Base-by-base conservation (phyloP, 2,113 vertebrate species). In the Sarotherodon lohbergeri region DNA sequence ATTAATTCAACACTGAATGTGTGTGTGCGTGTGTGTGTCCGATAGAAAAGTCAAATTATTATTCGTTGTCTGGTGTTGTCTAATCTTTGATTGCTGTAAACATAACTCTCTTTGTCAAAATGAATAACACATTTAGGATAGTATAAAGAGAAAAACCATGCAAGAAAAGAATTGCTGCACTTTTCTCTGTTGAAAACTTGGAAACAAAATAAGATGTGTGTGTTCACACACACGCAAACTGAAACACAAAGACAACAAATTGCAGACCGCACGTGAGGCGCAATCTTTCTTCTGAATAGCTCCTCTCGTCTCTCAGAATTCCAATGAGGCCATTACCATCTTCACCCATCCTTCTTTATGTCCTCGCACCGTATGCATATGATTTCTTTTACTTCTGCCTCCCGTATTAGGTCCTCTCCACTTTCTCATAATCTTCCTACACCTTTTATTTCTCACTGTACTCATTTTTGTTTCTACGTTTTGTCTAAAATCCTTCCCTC, bases 291-390 rank as follows among this genome's bases (percentile, higher is more conserved):
- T 22, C 71, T 80, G 55, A 89, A 34, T 22, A 59, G 50, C 29
- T 13, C 17, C 39, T 29, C 80, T 57, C 86, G 55, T 6, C 85
- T 82, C 39, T 80, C 52, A 88, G 83, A 91, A 89, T 92, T 54
- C 41, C 43, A 91, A 85, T 91, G 85, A 90, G 71, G 71, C 71
- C 55, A 19, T 89, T 89, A 50, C 27, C 2, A 6, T 43, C 89
- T 24, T 89, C 85, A 68, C 10, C 29, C 16, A 16, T 78, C 34
- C 68, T 71, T 32, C 29, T 57, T 61, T 9, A 55, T 39, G 54
- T 90, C 66, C 34, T 87, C 48, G 80, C 59, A 50, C 71, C 17
- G 9, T 17, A 12, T 46, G 22, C 59, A 82, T 46, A 41, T 41
- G 50, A 76, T 83, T 80, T 50, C 5, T 54, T 46, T 76, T 82